These are phyloP conservation scores for Bufo bufo DNA, from an alignment of 2,113 vertebrate species.

Conservation along the genomic window DNA sequence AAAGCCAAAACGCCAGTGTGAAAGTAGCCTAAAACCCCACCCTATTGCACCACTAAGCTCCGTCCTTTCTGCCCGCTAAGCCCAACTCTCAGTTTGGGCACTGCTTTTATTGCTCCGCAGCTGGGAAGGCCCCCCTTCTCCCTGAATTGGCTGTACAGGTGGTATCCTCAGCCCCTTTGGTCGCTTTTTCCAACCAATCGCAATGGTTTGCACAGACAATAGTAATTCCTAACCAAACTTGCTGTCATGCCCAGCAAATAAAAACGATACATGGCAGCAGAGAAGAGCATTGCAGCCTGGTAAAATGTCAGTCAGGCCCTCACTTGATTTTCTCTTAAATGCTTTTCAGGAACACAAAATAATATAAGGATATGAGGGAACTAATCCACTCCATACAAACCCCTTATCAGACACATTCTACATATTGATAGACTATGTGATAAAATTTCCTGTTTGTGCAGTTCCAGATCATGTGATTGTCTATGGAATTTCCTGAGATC, in stretches of 20 bases:
- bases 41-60: too few relatives aligned
- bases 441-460: slow-evolving; percentile 11
- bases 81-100: too few relatives aligned
- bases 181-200: too few relatives aligned
- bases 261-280: background rate
- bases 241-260: background rate
- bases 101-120: too few relatives aligned
- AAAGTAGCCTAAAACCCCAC: too few relatives aligned
- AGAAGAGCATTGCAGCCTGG: background rate
- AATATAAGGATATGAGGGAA: background rate
- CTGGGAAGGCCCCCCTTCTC: too few relatives aligned
- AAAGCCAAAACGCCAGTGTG: too few relatives aligned
- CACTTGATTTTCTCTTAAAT: background rate
- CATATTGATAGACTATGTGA: slow-evolving; percentile 7
- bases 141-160: too few relatives aligned
- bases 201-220: too few relatives aligned
- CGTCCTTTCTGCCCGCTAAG: too few relatives aligned
- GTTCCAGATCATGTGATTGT: slow-evolving; percentile 7
- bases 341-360: background rate
- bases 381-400: background rate
- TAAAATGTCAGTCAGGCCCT: background rate
- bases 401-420: background rate
- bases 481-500: background rate
- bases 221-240: background rate
- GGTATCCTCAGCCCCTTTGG: too few relatives aligned